phyloP scores from a whole-genome alignment of 2,888 invertebrate genomes.

The Hydraecia micacea region DNA sequence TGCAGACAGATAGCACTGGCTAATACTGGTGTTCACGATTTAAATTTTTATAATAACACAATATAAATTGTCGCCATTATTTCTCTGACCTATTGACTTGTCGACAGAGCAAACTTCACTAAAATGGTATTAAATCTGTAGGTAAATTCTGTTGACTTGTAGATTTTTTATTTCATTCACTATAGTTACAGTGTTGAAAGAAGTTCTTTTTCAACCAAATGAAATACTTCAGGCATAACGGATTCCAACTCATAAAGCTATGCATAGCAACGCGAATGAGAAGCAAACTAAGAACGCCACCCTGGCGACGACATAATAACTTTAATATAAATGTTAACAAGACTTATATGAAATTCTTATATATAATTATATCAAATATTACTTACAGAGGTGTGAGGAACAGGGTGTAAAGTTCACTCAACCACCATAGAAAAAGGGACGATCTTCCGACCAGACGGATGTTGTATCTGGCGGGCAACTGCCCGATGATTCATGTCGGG shows the following conservation, averaged over 20 bases:
- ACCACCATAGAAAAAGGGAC: too few species aligned
- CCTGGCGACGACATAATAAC: not conserved
- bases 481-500: too few species aligned
- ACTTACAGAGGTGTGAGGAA: too few species aligned
- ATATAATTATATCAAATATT: not conserved
- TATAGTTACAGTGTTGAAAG: not conserved
- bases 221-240: not conserved
- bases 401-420: too few species aligned
- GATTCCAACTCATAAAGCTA: conserved; percentile 10
- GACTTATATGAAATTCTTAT: too few species aligned
- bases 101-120: not conserved
- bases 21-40: not conserved
- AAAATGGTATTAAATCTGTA: not conserved
- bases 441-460: too few species aligned
- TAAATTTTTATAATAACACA: not conserved
- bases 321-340: conserved; percentile 1
- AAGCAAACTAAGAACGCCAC: not conserved
- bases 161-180: not conserved
- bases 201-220: conserved; percentile 3
- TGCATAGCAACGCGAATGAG: not conserved
- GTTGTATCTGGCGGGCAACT: too few species aligned
- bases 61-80: not conserved
- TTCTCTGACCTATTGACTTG: not conserved
- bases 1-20: not conserved
- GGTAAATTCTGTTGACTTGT: not conserved